These are phyloP conservation scores for Ceyx margarethae DNA, from an alignment of 2,113 vertebrate genomes.

Conservation along the genomic window DNA sequence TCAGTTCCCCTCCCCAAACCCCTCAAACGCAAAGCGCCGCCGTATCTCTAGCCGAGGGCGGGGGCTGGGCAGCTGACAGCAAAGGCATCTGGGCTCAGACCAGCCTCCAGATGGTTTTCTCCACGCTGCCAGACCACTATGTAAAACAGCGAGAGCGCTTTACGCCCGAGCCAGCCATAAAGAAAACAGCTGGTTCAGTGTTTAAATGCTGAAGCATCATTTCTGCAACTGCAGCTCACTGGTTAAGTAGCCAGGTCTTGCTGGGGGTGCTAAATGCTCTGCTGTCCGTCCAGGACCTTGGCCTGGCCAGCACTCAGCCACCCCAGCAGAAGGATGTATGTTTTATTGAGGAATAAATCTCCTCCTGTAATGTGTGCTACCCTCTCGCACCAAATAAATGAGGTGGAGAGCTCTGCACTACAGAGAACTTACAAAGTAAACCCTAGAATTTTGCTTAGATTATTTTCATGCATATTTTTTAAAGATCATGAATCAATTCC, in stretches of 20 bases:
- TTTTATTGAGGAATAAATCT: not conserved
- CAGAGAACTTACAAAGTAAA: not conserved
- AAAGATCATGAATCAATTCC: not conserved
- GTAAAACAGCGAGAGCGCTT: constrained; percentile 34
- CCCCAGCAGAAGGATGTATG: not conserved
- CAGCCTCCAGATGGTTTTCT: not conserved
- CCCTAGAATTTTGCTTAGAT: not conserved
- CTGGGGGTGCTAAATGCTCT: not conserved
- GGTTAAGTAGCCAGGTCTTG: not conserved
- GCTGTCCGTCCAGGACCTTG: not conserved
- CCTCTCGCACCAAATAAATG: not conserved
- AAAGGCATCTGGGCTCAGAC: not conserved
- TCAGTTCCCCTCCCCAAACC: not conserved
- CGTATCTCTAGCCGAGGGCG: not conserved
- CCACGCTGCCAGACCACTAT: not conserved
- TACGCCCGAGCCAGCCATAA: not conserved
- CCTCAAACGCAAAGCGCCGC: not conserved
- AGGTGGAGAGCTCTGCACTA: not conserved
- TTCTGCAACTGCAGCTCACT: not conserved
- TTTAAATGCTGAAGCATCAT: constrained; percentile 24
- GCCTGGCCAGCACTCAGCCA: not conserved
- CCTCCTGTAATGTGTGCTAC: accelerated
- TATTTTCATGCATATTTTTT: not conserved
- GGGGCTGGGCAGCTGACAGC: not conserved
- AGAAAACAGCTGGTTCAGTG: constrained; percentile 42